Percentiles rank a stretch among this genome's conserved stretches.
Evolutionary conservation across 2,113 vertebrate species (phyloP).

Genomic region (Eidolon helvum): DNA sequence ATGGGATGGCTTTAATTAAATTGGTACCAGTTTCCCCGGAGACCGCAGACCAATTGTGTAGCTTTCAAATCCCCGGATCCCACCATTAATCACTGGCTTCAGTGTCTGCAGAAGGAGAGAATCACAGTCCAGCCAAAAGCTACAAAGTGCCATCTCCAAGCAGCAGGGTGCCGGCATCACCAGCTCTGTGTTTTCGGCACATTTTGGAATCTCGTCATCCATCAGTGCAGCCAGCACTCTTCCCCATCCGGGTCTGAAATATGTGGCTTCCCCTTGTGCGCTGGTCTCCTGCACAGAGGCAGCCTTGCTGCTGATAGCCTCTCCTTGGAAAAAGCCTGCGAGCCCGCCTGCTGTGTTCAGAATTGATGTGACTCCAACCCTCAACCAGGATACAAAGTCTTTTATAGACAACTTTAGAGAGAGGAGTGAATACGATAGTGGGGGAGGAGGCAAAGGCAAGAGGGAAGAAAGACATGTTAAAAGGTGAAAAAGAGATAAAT

Average conservation of each 20-base stretch:
- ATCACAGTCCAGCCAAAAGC: background rate
- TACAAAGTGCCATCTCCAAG: rapidly evolving
- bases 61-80: background rate
- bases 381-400: slow-evolving; percentile 44
- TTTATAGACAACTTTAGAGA: background rate
- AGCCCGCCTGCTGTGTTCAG: slow-evolving; percentile 41
- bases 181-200: background rate
- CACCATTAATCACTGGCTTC: slow-evolving; percentile 21
- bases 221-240: background rate
- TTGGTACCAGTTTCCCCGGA: slow-evolving; percentile 21
- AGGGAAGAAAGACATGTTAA: background rate
- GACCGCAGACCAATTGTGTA: slow-evolving; percentile 31
- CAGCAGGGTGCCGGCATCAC: background rate
- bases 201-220: background rate
- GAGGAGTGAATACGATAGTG: background rate
- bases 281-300: slow-evolving; percentile 24
- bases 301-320: background rate
- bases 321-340: slow-evolving; percentile 43
- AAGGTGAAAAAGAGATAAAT: background rate
- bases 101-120: background rate
- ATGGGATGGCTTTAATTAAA: background rate
- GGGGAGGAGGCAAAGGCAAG: background rate
- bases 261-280: rapidly evolving
- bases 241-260: background rate
- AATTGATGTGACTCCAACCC: slow-evolving; percentile 33